Evolutionary conservation across 2,113 vertebrate genomes (phyloP).

Genomic region (Bubo scandiacus): DNA sequence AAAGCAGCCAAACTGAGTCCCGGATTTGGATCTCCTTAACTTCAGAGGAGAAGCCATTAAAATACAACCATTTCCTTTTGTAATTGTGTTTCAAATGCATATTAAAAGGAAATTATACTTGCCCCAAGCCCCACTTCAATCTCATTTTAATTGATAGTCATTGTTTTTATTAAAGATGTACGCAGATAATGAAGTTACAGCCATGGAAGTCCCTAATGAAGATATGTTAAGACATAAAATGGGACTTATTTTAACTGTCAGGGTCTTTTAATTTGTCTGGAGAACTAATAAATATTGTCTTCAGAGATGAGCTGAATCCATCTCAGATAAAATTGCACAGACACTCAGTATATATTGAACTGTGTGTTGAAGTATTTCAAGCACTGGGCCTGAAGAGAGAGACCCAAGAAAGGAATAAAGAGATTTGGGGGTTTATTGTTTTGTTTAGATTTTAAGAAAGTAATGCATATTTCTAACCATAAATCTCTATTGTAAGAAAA

Average conservation of each 20-base stretch:
- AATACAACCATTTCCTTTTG: background rate
- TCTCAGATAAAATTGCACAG: background rate
- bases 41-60: background rate
- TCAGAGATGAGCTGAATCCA: background rate
- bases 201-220: conserved; percentile 8
- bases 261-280: conserved; percentile 25
- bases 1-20: background rate
- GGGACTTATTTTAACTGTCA: background rate
- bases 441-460: background rate
- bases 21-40: background rate
- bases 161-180: conserved; percentile 37
- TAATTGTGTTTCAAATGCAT: background rate
- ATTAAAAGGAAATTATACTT: conserved; percentile 39
- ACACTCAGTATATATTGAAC: background rate
- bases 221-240: background rate
- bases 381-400: background rate
- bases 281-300: conserved; percentile 30
- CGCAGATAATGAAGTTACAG: conserved; percentile 21
- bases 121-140: conserved; percentile 22
- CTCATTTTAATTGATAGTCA: conserved; percentile 35
- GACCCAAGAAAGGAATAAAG: background rate
- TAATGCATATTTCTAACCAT: background rate
- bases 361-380: background rate
- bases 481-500: background rate
- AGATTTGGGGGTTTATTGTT: background rate